These are phyloP conservation scores for Hypsibius dujardini DNA, from an alignment of 1,140 invertebrate species.

Conservation along the genomic window DNA sequence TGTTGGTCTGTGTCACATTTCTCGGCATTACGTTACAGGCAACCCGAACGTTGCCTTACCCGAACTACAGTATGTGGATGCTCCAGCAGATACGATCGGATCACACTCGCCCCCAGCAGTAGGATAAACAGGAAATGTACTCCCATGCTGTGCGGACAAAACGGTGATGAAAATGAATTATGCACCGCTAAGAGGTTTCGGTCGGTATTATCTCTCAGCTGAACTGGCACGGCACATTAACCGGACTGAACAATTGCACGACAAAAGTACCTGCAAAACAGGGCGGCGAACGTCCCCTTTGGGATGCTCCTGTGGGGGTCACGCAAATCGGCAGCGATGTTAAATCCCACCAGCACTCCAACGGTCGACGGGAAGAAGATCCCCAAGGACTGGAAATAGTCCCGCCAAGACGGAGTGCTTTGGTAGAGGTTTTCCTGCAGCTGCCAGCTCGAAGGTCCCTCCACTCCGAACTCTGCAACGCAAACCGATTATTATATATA, in stretches of 20 bases:
- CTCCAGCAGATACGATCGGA: background rate
- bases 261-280: background rate
- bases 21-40: too few relatives aligned
- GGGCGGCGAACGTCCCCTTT: background rate
- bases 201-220: background rate
- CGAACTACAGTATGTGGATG: background rate
- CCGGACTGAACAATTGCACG: background rate
- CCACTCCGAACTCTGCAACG: background rate
- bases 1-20: too few relatives aligned
- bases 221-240: background rate
- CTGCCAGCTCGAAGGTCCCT: background rate
- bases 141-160: background rate
- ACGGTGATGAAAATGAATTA: too few relatives aligned
- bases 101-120: background rate
- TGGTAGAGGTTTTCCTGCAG: background rate
- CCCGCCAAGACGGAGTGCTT: background rate
- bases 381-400: background rate
- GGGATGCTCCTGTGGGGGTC: background rate
- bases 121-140: background rate
- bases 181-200: too few relatives aligned
- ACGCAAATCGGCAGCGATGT: background rate
- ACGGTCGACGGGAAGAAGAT: background rate
- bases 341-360: background rate
- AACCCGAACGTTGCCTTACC: background rate
- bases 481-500: too few relatives aligned